Percentiles rank a stretch among this genome's conserved stretches.
Conservation (phyloP, 2,797 vertebrate species). For the Gila robusta region DNA sequence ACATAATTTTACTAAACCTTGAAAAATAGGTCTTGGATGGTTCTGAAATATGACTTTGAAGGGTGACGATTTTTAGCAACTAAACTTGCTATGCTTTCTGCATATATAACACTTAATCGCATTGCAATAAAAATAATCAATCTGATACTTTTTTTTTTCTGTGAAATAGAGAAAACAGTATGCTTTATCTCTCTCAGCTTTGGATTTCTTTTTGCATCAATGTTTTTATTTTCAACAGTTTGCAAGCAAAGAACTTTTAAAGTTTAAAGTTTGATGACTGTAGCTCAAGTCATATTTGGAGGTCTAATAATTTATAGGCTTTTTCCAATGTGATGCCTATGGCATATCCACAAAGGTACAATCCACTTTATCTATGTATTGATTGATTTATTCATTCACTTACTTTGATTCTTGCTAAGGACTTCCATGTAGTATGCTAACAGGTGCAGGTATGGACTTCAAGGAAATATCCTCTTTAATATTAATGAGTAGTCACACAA, state of each 20-base stretch:
- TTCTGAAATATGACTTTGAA: not conserved
- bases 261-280: not conserved
- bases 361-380: not conserved
- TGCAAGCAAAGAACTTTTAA: not conserved
- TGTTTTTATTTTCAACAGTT: not conserved
- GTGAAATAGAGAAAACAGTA: not conserved
- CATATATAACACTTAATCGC: not conserved
- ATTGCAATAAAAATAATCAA: not conserved
- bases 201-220: not conserved
- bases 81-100: not conserved
- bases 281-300: not conserved
- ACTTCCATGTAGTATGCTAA: not conserved
- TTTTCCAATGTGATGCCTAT: not conserved
- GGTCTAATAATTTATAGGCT: not conserved
- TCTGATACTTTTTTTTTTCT: not conserved
- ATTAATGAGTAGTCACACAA: constrained; percentile 10
- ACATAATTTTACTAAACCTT: constrained; percentile 47
- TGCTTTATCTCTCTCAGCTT: not conserved
- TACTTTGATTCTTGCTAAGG: not conserved
- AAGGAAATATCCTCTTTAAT: constrained; percentile 18
- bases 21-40: constrained; percentile 28
- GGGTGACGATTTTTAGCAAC: not conserved
- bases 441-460: not conserved
- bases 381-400: not conserved
- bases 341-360: not conserved